Conservation (phyloP, 2,113 vertebrate species). For the Rhinichthys klamathensis region DNA sequence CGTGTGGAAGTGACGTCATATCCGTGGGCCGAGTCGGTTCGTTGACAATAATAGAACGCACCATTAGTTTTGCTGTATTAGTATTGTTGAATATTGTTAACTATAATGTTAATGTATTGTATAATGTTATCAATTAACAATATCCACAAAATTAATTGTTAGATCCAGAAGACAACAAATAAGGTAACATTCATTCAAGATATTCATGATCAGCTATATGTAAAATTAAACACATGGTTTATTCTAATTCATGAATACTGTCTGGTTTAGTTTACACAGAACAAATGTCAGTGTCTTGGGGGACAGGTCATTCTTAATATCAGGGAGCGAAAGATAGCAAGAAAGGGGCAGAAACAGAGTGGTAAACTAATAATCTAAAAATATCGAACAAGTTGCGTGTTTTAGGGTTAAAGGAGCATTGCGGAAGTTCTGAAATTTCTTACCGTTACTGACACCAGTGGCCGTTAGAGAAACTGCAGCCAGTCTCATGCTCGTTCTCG, state of each 20-base stretch:
- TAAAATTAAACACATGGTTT: not conserved
- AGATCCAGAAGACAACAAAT: not conserved
- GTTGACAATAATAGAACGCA: too few relatives aligned
- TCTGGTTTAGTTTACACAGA: not conserved
- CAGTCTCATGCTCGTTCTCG: too few relatives aligned
- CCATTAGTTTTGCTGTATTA: not conserved
- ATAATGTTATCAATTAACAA: too few relatives aligned
- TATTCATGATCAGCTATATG: not conserved
- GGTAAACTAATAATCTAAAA: not conserved
- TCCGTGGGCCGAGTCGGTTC: too few relatives aligned
- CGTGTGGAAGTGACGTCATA: too few relatives aligned
- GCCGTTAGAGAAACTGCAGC: too few relatives aligned
- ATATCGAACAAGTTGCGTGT: not conserved
- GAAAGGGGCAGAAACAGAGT: not conserved
- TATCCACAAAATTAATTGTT: too few relatives aligned
- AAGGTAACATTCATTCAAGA: not conserved
- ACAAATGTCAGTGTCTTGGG: not conserved
- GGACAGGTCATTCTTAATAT: not conserved
- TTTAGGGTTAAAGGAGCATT: too few relatives aligned
- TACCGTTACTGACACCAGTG: too few relatives aligned
- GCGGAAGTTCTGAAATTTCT: too few relatives aligned
- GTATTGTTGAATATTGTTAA: too few relatives aligned
- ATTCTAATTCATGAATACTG: not conserved
- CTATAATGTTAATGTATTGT: too few relatives aligned
- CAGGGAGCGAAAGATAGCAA: not conserved